A percentile compares a stretch with the other conserved stretches of the same genome.
phyloP scores from a whole-genome alignment of 1,140 invertebrate genomes.

The Orchesella cincta region DNA sequence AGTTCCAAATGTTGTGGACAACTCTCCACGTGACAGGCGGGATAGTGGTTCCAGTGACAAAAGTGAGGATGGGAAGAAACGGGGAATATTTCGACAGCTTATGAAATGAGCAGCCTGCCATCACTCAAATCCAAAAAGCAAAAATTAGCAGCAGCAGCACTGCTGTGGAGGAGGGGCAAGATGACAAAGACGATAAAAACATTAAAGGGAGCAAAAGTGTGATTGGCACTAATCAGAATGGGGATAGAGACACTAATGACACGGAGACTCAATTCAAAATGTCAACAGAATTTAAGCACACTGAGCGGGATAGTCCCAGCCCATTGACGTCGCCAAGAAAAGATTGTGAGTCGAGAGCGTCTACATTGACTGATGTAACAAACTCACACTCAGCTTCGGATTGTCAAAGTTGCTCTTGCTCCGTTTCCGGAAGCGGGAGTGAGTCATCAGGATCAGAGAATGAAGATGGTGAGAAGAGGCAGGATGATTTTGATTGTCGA shows the following conservation, averaged over 20 bases:
- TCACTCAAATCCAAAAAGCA: constrained; percentile 12
- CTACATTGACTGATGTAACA: background rate
- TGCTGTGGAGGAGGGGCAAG: background rate
- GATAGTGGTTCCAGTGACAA: constrained; percentile 6
- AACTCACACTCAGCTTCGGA: background rate
- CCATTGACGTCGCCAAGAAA: background rate
- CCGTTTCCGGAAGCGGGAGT: background rate
- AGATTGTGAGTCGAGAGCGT: background rate
- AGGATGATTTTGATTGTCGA: background rate
- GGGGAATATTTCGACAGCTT: constrained; percentile 43
- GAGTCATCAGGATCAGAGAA: background rate
- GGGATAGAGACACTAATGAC: background rate
- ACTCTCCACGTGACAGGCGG: background rate
- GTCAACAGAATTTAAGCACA: background rate
- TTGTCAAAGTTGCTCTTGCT: background rate
- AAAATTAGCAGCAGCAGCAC: too few relatives aligned
- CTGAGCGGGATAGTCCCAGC: background rate
- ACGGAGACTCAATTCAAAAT: background rate
- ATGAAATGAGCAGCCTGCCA: constrained; percentile 44
- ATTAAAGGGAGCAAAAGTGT: background rate
- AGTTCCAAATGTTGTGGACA: too few relatives aligned
- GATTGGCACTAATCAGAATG: background rate
- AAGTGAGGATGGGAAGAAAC: constrained; percentile 7
- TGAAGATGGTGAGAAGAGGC: background rate
- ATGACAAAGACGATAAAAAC: background rate